A percentile compares a stretch with the other conserved stretches of the same genome.
Conservation (phyloP, 2,113 vertebrate genomes). For the Oceanites oceanicus region DNA sequence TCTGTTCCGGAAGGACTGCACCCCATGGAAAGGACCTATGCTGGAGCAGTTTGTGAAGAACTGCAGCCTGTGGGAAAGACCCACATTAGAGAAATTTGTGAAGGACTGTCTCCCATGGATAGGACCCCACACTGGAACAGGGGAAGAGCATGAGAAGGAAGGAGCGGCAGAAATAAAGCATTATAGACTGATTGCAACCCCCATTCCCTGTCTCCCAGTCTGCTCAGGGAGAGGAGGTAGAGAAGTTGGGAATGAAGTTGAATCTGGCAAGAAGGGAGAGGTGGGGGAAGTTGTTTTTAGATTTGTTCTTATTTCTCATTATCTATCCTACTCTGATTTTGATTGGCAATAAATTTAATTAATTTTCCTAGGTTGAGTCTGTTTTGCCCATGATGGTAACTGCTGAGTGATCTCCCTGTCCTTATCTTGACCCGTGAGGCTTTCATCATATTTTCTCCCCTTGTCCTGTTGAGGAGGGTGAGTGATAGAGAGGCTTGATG, state of each 20-base stretch:
- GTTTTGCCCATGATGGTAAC: background rate
- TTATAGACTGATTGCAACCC: background rate
- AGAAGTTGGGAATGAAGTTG: background rate
- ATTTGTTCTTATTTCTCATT: background rate
- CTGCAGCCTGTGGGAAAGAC: background rate
- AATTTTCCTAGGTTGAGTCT: background rate
- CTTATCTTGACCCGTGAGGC: background rate
- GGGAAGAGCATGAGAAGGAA: background rate
- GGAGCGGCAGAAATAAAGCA: fast-evolving
- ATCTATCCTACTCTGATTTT: background rate
- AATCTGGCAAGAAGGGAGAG: background rate
- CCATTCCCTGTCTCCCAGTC: background rate
- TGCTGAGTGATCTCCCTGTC: background rate
- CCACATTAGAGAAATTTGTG: fast-evolving
- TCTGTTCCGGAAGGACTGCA: background rate
- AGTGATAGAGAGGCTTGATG: background rate
- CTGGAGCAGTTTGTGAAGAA: background rate
- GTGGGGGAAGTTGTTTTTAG: background rate
- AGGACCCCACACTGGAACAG: background rate
- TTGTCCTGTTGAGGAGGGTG: background rate
- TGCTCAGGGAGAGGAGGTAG: background rate
- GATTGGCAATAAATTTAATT: background rate
- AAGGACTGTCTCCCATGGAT: fast-evolving
- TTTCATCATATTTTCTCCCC: background rate
- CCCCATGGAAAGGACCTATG: fast-evolving